Base-by-base conservation (phyloP, 2,888 invertebrate genomes). In the Meta bourneti region DNA sequence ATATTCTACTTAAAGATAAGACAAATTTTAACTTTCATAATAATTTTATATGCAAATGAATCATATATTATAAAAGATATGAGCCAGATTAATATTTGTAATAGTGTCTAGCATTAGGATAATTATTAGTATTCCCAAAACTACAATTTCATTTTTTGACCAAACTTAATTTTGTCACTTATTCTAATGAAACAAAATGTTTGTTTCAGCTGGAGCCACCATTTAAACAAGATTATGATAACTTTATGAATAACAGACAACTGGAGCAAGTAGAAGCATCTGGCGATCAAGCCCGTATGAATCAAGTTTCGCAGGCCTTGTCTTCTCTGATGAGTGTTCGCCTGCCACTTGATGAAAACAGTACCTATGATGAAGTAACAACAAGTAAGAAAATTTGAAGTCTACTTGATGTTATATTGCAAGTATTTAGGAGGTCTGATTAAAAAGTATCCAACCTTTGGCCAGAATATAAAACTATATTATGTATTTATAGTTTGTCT, bases 221-320 rank as follows among this genome's bases (percentile, higher is more conserved):
- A 9, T 93, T 93, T 16, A 93, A 93, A 83, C 93, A 93, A 81
- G 93, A 94, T 51, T 94, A 93, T 83, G 93, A 93, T 16, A 91
- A 90, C 19, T 94, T 93, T 51, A 93, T 94, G 88, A 92, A 93
- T 52, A 92, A 93, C 69, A 93, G 93, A 77, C 86, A 92, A 61
- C 75, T 94, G 9, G 94, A 93, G 16, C 94, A 94, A 80, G 92
- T 93, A 9, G 93, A 94, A 70, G 93, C 94, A n/a, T 93, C 94
- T 9, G 94, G 94, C 7, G 93, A 94, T 93, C 94, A 93, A 89
- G 93, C 93, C 48, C 89, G 93, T 78, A 94, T 94, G 93, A 93
- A 93, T 72, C 94, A 94, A 93, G 93, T 94, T 9, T 93, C 94
- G 16, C 93, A 93, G 51, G 93, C 94, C 9, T 77, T 94, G 9